Base-by-base conservation (phyloP, 2,888 invertebrate genomes). In the Diarsia mendica region DNA sequence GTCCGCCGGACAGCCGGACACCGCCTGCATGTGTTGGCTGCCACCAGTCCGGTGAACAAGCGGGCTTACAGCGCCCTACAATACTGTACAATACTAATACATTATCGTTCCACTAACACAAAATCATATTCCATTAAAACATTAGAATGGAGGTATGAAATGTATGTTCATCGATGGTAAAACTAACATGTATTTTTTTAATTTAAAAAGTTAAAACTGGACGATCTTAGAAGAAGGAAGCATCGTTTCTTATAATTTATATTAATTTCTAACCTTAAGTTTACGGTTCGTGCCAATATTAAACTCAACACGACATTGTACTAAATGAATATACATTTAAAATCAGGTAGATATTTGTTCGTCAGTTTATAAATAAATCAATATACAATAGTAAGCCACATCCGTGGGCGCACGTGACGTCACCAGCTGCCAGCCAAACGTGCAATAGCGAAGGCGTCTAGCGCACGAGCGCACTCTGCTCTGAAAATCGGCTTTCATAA, bases 151-250 rank as follows among this genome's bases (percentile, higher is more conserved):
- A 28, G 15, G 18, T 46, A 15, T 23, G 44, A 58, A 48, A 8
- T 33, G 8, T 48, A 61, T 20, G 46, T 46, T 60, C 46, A 33
- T 23, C 46, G n/a, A 71, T 44, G 39, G 49, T 33, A 72, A 13
- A 48, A 33, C 64, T 23, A 66, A 49, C 4, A 20, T 46, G 44
- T 72, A 63, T 60, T 69, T 23, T 23, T 51, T 49, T 66, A 75
- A 72, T 65, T 58, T 58, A 63, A 68, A 55, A 75, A 53, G 69
- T 73, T 72, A 58, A 66, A 81, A 65, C 64, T 79, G 86, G 85
- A 81, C 86, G 79, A 84, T 75, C 64, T 61, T 75, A 86, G 69
- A 76, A 83, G 81, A 83, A 83, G 82, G 86, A 86, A 86, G 86
- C 83, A 79, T 86, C 72, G 80, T 83, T 80, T 79, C 79, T 85